A percentile compares a stretch with the other conserved stretches of the same genome.
Evolutionary conservation across 2,888 invertebrate species (phyloP).

Genomic region (Holacanthella duospinosa): DNA sequence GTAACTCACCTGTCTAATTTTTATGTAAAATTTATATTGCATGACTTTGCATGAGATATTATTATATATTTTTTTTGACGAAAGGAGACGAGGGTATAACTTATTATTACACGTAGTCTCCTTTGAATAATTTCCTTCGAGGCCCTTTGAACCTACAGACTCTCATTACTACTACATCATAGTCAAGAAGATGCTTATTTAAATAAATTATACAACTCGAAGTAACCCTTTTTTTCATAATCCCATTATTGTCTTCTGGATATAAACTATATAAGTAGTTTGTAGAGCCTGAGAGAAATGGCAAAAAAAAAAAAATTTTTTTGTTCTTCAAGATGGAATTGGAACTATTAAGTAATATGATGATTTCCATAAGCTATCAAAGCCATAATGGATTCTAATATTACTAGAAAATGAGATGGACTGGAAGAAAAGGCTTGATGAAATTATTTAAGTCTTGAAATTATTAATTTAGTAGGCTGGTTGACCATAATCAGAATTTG

Average conservation of each 20-base stretch:
- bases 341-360: no score
- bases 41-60: background rate
- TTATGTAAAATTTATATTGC: no score
- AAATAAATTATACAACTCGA: conserved; percentile 5
- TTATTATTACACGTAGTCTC: no score
- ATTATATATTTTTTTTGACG: background rate
- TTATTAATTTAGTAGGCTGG: conserved; percentile 3
- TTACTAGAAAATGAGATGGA: no score
- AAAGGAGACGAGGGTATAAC: background rate
- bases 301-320: background rate
- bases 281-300: no score
- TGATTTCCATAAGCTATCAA: no score
- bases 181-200: background rate
- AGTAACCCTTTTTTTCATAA: background rate
- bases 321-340: no score
- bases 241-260: background rate
- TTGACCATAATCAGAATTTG: conserved; percentile 9
- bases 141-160: background rate
- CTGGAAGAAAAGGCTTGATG: no score
- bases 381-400: no score
- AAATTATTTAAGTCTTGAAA: no score
- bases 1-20: no score
- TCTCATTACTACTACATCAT: background rate
- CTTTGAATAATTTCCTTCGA: background rate
- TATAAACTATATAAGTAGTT: background rate